Evolutionary conservation across 1,140 invertebrate genomes (phyloP).

Genomic region (Drosophila melanogaster): Release_6_plus_ISO1_MT NT_033779.5:1651501-1652000

Average conservation of each 20-base stretch:
- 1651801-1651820: constrained; percentile 33
- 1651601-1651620: constrained; percentile 42
- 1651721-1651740: not conserved
- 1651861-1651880: constrained; percentile 19
- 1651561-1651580: constrained; percentile 62
- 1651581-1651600: constrained; percentile 71
- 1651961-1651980: constrained; percentile 70
- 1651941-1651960: constrained; percentile 56
- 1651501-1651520: constrained; percentile 35
- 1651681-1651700: constrained; percentile 38
- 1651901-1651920: constrained; percentile 10
- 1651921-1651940: constrained; percentile 42
- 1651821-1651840: constrained; percentile 3
- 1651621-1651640: constrained; percentile 45
- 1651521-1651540: constrained; percentile 29
- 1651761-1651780: constrained; percentile 1
- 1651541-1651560: constrained; percentile 44
- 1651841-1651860: constrained; percentile 26
- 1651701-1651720: constrained; percentile 74
- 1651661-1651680: constrained; percentile 27
- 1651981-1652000: constrained; percentile 76
- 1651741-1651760: too few relatives aligned
- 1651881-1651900: constrained; percentile 26
- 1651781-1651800: not conserved
- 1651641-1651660: constrained; percentile 4